Evolutionary conservation across 2,797 vertebrate species (phyloP), one percentile per base, ranked within the genome.

Genomic region (Pseudochirops corinnae): DNA sequence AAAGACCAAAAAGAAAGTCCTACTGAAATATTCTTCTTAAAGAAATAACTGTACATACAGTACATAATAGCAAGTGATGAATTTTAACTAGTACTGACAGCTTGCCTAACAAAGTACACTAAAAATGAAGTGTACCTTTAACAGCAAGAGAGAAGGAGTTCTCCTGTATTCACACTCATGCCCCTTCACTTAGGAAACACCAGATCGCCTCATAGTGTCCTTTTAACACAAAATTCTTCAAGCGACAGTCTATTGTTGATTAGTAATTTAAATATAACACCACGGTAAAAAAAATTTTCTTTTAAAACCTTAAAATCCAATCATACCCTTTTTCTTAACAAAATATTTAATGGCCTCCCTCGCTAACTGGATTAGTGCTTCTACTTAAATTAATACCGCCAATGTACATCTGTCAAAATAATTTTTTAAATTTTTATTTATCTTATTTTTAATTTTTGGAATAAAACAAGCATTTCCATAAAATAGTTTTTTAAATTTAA

Each of bases 21-120:
- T 26, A 52, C 31, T 39, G 50, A 39, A 29, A 16, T 39, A 50
- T 9, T 57, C 74, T 94, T 67, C 90, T 92, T 55, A 12, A 55
- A 82, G 92, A 28, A 93, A 90, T 55, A 94, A 39, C 50, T 87
- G 82, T n/a, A 62, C 7, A 55, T 31, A 52, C 90, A 74, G 90
- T 21, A 58, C 21, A 29, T 24, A 46, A 24, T n/a, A 74, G 62
- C n/a, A 82, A 82, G 18, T 82, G 39, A 21, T 46, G n/a, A 82
- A 82, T 82, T 82, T 82, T 82, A 82, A 82, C 67, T 82, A 46
- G 67, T 39, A 39, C 6, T 82, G 67, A 21, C 67, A 82, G n/a
- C 62, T 18, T 67, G 62, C 62, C 62, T 67, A 67, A 67, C 13
- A 67, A 67, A 67, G 62, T n/a, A 5, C 4, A 13, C 14, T 67